These are phyloP conservation scores for Champsocephalus esox DNA, from an alignment of 2,797 vertebrate genomes.

Conservation along the genomic window DNA sequence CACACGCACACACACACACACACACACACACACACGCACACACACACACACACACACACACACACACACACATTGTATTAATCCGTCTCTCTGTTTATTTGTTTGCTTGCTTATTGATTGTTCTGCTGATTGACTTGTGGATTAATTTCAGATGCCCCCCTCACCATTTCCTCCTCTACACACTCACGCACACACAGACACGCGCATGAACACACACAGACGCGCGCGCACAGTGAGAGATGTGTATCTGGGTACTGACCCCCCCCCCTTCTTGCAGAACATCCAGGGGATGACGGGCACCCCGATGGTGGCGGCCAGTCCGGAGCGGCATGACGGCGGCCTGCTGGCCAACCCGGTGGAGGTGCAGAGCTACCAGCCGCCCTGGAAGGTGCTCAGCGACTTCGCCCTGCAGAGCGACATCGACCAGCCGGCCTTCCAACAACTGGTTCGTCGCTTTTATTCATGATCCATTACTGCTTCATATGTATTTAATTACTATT, in stretches of 20 bases:
- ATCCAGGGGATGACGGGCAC: conserved; percentile 97
- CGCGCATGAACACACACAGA: neutral
- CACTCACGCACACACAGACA: neutral
- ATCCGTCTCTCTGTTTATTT: conserved; percentile 7
- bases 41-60: neutral
- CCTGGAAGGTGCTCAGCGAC: conserved; percentile 97
- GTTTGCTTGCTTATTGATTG: conserved; percentile 32
- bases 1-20: neutral
- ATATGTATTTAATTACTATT: neutral
- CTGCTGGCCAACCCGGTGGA: conserved; percentile 95
- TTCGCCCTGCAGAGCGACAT: conserved; percentile 98
- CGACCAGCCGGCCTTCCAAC: conserved; percentile 96
- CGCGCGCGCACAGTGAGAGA: neutral
- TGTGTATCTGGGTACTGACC: conserved; percentile 22
- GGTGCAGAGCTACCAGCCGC: conserved; percentile 97
- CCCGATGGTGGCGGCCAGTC: conserved; percentile 96
- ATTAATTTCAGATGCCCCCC: conserved; percentile 14
- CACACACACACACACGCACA: neutral
- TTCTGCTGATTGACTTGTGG: conserved; percentile 27
- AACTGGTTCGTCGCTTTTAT: conserved; percentile 86
- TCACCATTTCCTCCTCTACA: neutral
- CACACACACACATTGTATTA: neutral
- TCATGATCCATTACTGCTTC: neutral
- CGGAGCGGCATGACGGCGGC: conserved; percentile 94
- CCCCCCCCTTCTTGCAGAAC: conserved; percentile 86